Evolutionary conservation across 2,888 invertebrate species (phyloP), one percentile per base, ranked within the genome.

Genomic region (Tuta absoluta): DNA sequence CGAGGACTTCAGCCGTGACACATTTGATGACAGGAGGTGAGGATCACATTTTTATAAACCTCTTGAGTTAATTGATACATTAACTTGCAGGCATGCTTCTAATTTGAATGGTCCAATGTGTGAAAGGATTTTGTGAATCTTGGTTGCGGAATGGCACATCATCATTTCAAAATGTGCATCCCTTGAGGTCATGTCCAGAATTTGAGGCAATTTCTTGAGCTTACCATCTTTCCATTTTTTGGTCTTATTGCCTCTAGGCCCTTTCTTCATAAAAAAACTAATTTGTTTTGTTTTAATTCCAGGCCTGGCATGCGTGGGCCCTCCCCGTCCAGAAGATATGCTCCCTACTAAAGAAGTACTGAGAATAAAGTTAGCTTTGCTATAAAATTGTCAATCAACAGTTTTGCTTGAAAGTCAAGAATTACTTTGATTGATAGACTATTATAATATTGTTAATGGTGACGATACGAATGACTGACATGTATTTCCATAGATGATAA

Each of bases 1-100:
- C 87, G 96, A 97, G 91, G 96, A 96, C 89, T 97, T 96, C 86
- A 96, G 96, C 89, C 93, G 96, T 73, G 96, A 97, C 90, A 95
- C 96, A 59, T 97, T 96, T 88, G 96, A 97, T 89, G 96, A 97
- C 80, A 94, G 96, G 87, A 95, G 95, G 95, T 95, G 89, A 91
- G 86, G 84, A 77, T 78, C 93, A 0, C 17, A 57, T 57, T 33
- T 5, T 21, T 17, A 2, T 24, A 12, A 57, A 10, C 28, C 17
- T 57, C 17, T 10, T 1, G 48, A 28, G 28, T 28, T 5, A 28
- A 5, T 5, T 28, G 28, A 28, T 28, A 28, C 28, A 28, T 28
- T 28, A 5, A 28, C 2, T 28, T 28, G 28, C 28, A 28, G 2
- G 28, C 28, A 28, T 28, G 5, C 2, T n/a, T 4, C 2, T 28